phyloP scores from a whole-genome alignment of 2,888 invertebrate species.

The Pseudococcus jackbeardsleyi region DNA sequence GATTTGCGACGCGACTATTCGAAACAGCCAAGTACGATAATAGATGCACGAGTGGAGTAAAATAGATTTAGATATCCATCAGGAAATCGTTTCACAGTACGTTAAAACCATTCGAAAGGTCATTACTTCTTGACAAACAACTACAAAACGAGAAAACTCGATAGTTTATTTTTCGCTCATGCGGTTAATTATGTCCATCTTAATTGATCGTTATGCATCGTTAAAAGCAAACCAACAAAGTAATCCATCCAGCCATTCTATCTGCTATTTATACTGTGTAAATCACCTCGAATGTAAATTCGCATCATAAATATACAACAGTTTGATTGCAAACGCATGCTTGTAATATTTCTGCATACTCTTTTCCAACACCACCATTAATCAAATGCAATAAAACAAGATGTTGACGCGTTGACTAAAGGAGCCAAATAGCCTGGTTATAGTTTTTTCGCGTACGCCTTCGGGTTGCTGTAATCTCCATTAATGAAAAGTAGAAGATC shows the following conservation, averaged over 20 bases:
- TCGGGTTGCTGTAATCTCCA: not conserved
- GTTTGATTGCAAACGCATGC: not conserved
- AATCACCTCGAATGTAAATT: not conserved
- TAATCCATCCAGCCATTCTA: conserved; percentile 2
- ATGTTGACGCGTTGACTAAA: not conserved
- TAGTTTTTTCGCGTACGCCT: conserved; percentile 23
- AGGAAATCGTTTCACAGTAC: conserved; percentile 30
- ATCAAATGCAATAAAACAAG: not conserved
- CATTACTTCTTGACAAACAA: conserved; percentile 31
- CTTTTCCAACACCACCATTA: not conserved
- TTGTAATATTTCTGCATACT: not conserved
- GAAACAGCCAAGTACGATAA: not conserved
- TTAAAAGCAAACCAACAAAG: conserved; percentile 31
- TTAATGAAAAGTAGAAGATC: conserved; percentile 45
- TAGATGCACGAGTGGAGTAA: not conserved
- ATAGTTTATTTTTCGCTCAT: conserved; percentile 27
- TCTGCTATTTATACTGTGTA: not conserved
- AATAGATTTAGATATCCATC: not conserved
- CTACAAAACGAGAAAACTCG: conserved; percentile 25
- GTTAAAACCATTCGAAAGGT: conserved; percentile 13
- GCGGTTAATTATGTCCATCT: conserved; percentile 33
- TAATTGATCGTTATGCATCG: conserved; percentile 47
- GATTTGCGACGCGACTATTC: not conserved
- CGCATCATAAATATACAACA: not conserved
- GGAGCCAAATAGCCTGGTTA: not conserved